These are phyloP conservation scores for Sebastes baramenuke DNA, from an alignment of 2,797 vertebrate species.

Conservation along the genomic window DNA sequence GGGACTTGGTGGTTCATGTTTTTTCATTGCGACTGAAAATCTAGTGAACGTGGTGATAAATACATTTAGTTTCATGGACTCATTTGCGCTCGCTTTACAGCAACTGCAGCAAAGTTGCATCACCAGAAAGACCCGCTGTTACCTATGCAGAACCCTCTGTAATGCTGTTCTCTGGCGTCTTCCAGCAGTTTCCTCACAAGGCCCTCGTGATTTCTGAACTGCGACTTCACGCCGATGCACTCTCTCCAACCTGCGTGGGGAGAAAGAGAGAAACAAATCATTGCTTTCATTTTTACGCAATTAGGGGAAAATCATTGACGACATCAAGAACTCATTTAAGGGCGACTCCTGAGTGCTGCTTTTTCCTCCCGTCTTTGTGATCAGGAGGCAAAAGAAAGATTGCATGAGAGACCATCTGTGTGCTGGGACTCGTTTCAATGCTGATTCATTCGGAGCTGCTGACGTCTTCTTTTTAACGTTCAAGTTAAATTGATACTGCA, in stretches of 20 bases:
- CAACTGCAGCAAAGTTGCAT: background rate
- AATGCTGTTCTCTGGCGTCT: constrained; percentile 75
- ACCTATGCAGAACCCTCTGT: constrained; percentile 79
- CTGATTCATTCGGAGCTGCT: constrained; percentile 16
- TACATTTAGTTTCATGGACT: background rate
- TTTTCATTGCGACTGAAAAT: background rate
- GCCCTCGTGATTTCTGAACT: constrained; percentile 68
- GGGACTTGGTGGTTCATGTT: background rate
- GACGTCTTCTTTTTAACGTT: background rate
- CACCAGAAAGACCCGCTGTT: background rate
- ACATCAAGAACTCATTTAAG: constrained; percentile 40
- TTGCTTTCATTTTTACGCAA: constrained; percentile 19
- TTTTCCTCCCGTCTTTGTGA: constrained; percentile 9
- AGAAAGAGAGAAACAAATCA: constrained; percentile 9
- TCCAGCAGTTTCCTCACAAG: constrained; percentile 77
- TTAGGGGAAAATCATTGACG: constrained; percentile 31
- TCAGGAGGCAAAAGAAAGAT: constrained; percentile 12
- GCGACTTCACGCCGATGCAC: constrained; percentile 76
- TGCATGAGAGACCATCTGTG: constrained; percentile 12
- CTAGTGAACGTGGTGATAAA: background rate
- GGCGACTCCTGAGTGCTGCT: constrained; percentile 14
- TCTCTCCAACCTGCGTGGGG: constrained; percentile 79
- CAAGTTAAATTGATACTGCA: background rate
- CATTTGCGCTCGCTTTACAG: background rate
- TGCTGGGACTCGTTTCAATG: constrained; percentile 3